phyloP scores from a whole-genome alignment of 2,113 vertebrate genomes.

The Silurus asotus region DNA sequence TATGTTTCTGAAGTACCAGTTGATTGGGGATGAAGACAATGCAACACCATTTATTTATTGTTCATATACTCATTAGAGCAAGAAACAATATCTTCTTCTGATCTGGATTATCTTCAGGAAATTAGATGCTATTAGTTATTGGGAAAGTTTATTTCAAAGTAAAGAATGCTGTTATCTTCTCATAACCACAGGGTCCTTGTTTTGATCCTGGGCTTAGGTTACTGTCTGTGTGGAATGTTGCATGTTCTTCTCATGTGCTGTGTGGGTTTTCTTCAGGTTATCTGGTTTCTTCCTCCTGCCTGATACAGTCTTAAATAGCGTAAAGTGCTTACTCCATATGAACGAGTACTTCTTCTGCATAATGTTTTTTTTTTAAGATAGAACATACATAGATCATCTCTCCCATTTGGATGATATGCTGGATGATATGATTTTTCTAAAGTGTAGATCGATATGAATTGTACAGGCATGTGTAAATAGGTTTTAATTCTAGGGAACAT shows the following conservation, averaged over 20 bases:
- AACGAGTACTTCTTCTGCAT: neutral
- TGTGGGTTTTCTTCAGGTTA: neutral
- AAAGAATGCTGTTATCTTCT: neutral
- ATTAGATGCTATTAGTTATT: neutral
- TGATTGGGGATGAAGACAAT: neutral
- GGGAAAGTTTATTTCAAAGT: neutral
- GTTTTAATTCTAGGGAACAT: neutral
- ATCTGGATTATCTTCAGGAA: neutral
- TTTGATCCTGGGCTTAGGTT: neutral
- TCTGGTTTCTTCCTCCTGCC: neutral
- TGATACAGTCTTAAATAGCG: neutral
- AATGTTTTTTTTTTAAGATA: neutral
- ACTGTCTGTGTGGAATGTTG: neutral
- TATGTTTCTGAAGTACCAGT: neutral
- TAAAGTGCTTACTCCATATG: neutral
- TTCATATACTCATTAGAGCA: neutral
- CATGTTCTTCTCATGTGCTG: neutral
- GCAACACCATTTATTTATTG: neutral
- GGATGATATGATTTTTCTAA: neutral
- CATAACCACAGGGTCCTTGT: neutral
- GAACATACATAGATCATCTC: neutral
- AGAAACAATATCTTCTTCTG: neutral
- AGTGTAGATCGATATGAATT: neutral
- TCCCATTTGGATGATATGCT: neutral
- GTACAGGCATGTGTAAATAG: neutral